Base-by-base conservation (phyloP, 2,888 invertebrate genomes). In the Epinotia ramella region DNA sequence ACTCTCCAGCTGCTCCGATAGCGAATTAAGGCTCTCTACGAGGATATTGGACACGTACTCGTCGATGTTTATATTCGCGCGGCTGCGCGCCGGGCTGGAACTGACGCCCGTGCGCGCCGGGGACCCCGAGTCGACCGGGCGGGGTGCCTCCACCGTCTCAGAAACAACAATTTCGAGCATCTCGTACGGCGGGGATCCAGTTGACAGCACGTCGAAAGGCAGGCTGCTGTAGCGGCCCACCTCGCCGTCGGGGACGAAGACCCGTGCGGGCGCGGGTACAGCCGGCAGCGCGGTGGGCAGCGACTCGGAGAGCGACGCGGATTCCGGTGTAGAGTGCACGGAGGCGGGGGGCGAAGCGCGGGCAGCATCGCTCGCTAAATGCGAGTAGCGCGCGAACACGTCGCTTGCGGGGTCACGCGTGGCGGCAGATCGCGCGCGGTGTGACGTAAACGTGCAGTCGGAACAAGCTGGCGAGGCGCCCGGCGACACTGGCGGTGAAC, bases 31-130 rank as follows among this genome's bases (percentile, higher is more conserved):
- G 79, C 95, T 95, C 80, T 95, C 95, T 9, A 95, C 93, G 56
- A 95, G 83, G 80, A 95, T 92, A 80, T 92, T 92, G 2, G 95
- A 95, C 18, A 95, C 95, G 80, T 94, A 95, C 79, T 93, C 91
- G 81, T 95, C 95, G 28, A 95, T 88, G 79, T 94, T 89, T 57
- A 91, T 82, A 70, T 86, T 87, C 12, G 76, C 59, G 57, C 75
- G 80, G 72, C 77, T 79, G 65, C 76, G 82, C 63, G 79, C 64
- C 11, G 82, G 79, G 70, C 44, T 59, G 5, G 44, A 20, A 81
- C 78, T 78, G 79, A 84, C 49, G 9, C 13, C 24, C 73, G 74
- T 6, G 71, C 68, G 33, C 77, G 80, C 49, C 77, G 69, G 20
- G 78, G 73, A 18, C 73, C 73, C 13, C 79, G 79, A 69, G 6